Percentiles rank a stretch among this genome's conserved stretches.
Conservation (phyloP, 2,113 vertebrate species). For the Todiramphus chloris region DNA sequence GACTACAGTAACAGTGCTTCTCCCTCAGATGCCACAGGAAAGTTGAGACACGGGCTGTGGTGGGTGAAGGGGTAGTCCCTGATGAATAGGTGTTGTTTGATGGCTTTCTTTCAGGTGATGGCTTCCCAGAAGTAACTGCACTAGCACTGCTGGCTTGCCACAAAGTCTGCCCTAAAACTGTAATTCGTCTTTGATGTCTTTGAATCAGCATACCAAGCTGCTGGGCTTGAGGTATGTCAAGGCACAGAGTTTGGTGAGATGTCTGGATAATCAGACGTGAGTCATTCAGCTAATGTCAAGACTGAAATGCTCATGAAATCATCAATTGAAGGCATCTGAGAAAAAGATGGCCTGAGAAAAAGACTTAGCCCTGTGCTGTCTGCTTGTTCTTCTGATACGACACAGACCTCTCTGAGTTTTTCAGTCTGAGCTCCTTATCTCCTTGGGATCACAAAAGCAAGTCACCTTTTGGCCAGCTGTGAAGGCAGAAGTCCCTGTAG, state of each 20-base stretch:
- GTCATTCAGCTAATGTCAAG: not conserved
- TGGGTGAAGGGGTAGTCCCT: not conserved
- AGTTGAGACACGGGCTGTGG: rapidly evolving
- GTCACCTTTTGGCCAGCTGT: not conserved
- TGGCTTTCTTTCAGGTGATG: not conserved
- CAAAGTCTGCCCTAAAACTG: not conserved
- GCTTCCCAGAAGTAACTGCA: not conserved
- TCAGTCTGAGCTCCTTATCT: not conserved
- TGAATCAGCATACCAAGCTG: not conserved
- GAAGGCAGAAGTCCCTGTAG: not conserved
- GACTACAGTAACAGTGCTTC: not conserved
- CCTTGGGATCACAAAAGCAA: not conserved
- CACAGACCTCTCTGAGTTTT: not conserved
- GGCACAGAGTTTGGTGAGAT: not conserved
- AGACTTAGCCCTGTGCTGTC: not conserved
- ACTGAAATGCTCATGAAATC: not conserved
- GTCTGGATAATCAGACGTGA: not conserved
- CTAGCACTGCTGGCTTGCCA: not conserved
- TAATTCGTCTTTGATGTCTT: not conserved
- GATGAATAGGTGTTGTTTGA: not conserved
- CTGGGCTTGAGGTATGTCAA: not conserved
- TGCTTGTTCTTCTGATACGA: not conserved
- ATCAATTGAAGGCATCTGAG: not conserved
- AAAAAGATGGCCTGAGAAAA: not conserved
- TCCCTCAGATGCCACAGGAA: not conserved